Evolutionary conservation across 1,140 invertebrate genomes (phyloP).

Genomic region (Trichonephila clavata): DNA sequence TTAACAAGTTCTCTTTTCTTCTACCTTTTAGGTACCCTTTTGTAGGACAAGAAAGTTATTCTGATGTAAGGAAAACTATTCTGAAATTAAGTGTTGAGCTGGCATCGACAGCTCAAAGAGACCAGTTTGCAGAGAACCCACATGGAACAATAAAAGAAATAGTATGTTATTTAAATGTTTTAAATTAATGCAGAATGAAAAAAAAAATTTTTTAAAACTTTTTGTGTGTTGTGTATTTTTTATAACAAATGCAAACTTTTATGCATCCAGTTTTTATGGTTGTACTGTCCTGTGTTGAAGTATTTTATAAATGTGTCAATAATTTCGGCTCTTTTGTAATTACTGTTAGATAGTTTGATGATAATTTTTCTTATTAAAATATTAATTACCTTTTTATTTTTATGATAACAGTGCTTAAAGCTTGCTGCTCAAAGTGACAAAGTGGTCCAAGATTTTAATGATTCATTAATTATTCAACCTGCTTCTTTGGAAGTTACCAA

Average conservation of each 20-base stretch:
- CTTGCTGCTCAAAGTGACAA: slow-evolving; percentile 90
- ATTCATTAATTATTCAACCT: slow-evolving; percentile 93
- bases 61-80: slow-evolving; percentile 86
- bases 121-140: slow-evolving; percentile 91
- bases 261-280: too few species aligned
- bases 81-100: slow-evolving; percentile 91
- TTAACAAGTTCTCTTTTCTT: not conserved
- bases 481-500: slow-evolving; percentile 92
- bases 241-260: not conserved
- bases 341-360: not conserved
- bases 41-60: slow-evolving; percentile 86
- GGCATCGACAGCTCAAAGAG: slow-evolving; percentile 91
- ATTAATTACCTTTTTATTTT: slow-evolving; percentile 27
- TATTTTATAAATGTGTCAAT: too few species aligned
- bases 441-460: slow-evolving; percentile 92
- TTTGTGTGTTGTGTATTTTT: not conserved
- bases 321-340: not conserved
- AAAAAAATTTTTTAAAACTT: not conserved
- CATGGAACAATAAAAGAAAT: slow-evolving; percentile 84
- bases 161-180: slow-evolving; percentile 77
- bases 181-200: not conserved
- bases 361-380: not conserved
- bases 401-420: slow-evolving; percentile 83
- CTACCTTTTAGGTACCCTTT: slow-evolving; percentile 85
- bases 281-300: too few species aligned